Evolutionary conservation across 2,113 vertebrate species (phyloP), one percentile per base, ranked within the genome.

Genomic region (Corynorhinus townsendii): DNA sequence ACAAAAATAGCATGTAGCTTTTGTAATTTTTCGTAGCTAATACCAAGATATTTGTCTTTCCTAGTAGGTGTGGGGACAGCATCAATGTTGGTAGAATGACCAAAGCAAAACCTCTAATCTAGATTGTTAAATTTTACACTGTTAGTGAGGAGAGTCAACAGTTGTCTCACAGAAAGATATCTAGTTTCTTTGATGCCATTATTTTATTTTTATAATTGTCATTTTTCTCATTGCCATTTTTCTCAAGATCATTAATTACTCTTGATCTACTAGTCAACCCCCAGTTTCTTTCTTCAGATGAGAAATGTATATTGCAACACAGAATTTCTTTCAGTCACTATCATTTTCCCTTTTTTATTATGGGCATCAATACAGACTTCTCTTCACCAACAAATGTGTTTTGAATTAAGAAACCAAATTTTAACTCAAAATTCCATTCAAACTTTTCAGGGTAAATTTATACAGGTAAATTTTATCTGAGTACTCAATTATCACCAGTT

Each of bases 181-280:
- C 56, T 86, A 95, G 88, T 97, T 95, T 94, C 40, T 93, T 84
- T 95, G 43, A 82, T 91, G 54, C 35, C 17, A 64, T 38, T 95
- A 22, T 30, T 45, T 71, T 76, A 80, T 79, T 73, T 56, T 22
- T n/a, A 52, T 85, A 62, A 79, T 71, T 91, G 91, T 7, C 7
- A 40, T 89, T 90, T 95, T 26, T 75, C 12, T 79, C 79, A 77
- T 54, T 89, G 49, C 16, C 15, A 19, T 52, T 94, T 90, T 59
- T 24, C 33, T 8, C 1, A 47, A 16, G 35, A 68, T 76, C 35
- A 68, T 95, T 95, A 95, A 96, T 97, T 96, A 93, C 64, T 92
- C 79, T 92, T 95, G 59, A 88, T 91, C 68, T 89, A 92, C 54
- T 89, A 92, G 72, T 76, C 11, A 93, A 73, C 47, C 33, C 26